These are phyloP conservation scores for Protobothrops flavoviridis DNA, from an alignment of 2,113 vertebrate species.

Conservation along the genomic window DNA sequence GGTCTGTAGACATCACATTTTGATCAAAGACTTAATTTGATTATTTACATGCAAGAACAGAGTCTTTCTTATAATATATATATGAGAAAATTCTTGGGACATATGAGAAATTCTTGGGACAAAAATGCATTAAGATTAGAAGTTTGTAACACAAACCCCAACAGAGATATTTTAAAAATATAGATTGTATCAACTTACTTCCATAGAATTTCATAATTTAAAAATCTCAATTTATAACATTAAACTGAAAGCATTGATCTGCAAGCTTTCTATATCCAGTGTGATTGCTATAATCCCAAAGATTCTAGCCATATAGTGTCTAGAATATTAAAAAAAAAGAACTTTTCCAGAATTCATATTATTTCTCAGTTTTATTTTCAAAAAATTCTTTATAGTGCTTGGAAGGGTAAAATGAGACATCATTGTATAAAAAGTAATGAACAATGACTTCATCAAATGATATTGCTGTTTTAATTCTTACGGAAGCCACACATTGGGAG, in stretches of 20 bases:
- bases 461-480: constrained; percentile 1
- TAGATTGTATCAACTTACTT: not conserved
- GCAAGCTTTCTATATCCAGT: not conserved
- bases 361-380: not conserved
- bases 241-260: constrained; percentile 1
- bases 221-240: constrained; percentile 13
- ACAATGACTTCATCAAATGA: constrained; percentile 28
- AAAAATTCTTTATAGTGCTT: not conserved
- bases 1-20: not conserved
- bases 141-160: not conserved
- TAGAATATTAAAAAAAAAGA: not conserved
- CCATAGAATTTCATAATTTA: not conserved
- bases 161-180: constrained; percentile 32
- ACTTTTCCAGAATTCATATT: not conserved
- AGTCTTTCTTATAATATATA: fast-evolving
- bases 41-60: not conserved
- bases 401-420: constrained; percentile 6
- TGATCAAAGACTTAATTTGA: constrained; percentile 9
- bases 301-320: constrained; percentile 5
- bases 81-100: too few relatives aligned
- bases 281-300: constrained; percentile 26
- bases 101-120: not conserved
- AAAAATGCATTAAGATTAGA: constrained; percentile 26
- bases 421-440: not conserved
- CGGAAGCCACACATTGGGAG: constrained; percentile 31